Evolutionary conservation across 2,113 vertebrate species (phyloP), one percentile per base, ranked within the genome.

Genomic region (Actenoides lindsayi): DNA sequence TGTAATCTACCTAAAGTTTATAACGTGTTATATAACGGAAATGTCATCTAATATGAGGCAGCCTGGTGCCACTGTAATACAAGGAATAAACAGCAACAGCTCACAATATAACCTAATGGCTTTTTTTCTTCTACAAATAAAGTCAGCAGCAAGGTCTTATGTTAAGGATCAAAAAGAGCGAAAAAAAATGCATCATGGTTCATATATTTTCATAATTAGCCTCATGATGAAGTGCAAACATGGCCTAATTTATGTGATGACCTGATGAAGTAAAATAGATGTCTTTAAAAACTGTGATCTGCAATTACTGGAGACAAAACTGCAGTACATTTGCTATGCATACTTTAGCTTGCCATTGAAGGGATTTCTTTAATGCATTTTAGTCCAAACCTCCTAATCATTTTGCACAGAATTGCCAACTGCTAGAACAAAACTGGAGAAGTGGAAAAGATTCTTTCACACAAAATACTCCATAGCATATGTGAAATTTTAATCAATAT

Each of bases 111-210:
- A 80, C 46, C 51, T 59, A 88, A 86, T 67, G 39, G 7, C 3
- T 93, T 92, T 91, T 91, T 93, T 88, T 68, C 64, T 92, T 90
- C 85, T 63, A 51, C 85, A 89, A 86, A 94, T 90, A 87, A 87
- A 84, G 59, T 79, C 62, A 73, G 41, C 44, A 17, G 33, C 73
- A 84, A 79, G 48, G 68, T 86, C 83, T 89, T 81, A 42, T 20
- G n/a, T 33, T 68, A 65, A 73, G 48, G 50, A 64, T 88, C 19
- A 82, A 94, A 92, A 76, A 63, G 10, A 57, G 14, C 63, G 21
- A 63, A 78, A 78, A 78, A 77, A 77, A 89, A 50, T 11, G 19
- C 53, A 79, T 64, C 19, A 21, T 11, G 16, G 14, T 76, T 87
- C 50, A 92, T 89, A 14, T 63, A 44, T 84, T 94, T 93, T 91